phyloP scores from a whole-genome alignment of 2,113 vertebrate genomes.

The Calyptomena viridis region DNA sequence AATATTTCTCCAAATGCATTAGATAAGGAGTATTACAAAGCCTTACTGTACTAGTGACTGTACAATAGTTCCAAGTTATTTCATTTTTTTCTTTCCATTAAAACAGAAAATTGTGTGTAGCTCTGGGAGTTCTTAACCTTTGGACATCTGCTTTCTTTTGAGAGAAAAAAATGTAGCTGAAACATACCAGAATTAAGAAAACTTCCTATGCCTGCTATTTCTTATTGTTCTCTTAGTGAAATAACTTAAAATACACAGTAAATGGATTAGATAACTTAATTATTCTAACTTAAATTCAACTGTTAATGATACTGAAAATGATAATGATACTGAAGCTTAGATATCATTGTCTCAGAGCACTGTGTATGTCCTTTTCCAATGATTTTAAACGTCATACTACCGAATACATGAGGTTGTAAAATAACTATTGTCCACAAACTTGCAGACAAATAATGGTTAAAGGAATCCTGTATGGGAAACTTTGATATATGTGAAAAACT shows the following conservation, averaged over 20 bases:
- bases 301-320: neutral
- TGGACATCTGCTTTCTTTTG: neutral
- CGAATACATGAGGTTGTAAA: neutral
- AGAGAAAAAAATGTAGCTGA: neutral
- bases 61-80: neutral
- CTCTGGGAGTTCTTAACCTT: neutral
- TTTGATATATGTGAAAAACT: neutral
- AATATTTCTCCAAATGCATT: neutral
- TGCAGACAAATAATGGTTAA: neutral
- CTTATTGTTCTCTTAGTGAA: neutral
- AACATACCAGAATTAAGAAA: neutral
- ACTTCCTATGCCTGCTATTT: neutral
- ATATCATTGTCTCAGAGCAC: neutral
- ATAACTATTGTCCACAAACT: neutral
- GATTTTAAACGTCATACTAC: neutral
- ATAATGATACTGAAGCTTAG: neutral
- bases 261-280: neutral
- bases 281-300: neutral
- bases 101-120: neutral
- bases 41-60: neutral
- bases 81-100: neutral
- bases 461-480: neutral
- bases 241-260: neutral
- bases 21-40: neutral
- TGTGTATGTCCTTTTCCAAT: neutral